Base-by-base conservation (phyloP, 2,113 vertebrate genomes). In the Strix uralensis region DNA sequence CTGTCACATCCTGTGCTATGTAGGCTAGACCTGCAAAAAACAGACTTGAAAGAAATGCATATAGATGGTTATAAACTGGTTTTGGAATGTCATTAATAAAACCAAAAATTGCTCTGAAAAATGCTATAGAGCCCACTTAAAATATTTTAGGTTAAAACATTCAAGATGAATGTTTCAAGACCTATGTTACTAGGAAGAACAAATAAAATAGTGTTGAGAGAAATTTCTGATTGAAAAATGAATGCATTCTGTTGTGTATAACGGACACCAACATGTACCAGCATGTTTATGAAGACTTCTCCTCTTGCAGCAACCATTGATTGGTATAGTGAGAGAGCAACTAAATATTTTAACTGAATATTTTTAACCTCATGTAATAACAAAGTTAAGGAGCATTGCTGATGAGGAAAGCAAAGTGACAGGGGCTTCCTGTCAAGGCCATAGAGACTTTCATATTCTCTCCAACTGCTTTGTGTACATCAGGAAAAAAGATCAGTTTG, bases 11-110 rank as follows among this genome's bases (percentile, higher is more conserved):
- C 26, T 75, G 84, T 78, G 88, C 94, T 88, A 62, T 36, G 81
- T 75, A 94, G 79, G 67, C 91, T 92, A 92, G 81, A 92, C 79
- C 63, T 94, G 67, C 77, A 93, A 80, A 96, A 97, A 97, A 94
- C 88, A 91, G 92, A 92, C 75, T 90, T 61, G 66, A 91, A 93
- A 96, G 86, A 96, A 97, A 84, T 77, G 83, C 70, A 61, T 11
- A 69, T 29, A 55, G 15, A n/a, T 81, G 62, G 95, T 88, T 87
- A 96, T 79, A 96, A 96, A 88, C 65, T 84, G 59, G 13, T 86
- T 65, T 90, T 55, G 85, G 86, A 94, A 95, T 47, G 67, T 86
- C 95, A 95, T 90, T 86, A 93, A 71, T 71, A 95, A 94, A 94
- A 94, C 3, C 6, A 55, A 83, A 90, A 78, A 90, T 42, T 57